Percentiles rank a stretch among this genome's conserved stretches.
These are phyloP conservation scores for Clavelina lepadiformis DNA, from an alignment of 23 tunicate genomes.

Conservation along the genomic window DNA sequence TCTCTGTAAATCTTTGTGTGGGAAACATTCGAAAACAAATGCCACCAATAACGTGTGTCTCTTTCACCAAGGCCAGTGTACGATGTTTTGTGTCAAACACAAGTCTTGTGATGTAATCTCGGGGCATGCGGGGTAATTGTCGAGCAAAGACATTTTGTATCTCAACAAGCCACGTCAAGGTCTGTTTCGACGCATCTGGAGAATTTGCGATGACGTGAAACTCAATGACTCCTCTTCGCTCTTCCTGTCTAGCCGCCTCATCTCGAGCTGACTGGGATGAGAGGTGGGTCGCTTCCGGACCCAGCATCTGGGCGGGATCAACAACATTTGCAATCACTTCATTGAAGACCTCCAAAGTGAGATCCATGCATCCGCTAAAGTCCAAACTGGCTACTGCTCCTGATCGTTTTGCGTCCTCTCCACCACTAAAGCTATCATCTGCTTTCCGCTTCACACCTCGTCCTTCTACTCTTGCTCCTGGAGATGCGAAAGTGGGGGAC, in stretches of 20 bases:
- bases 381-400: constrained; percentile 19
- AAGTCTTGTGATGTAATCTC: constrained; percentile 82
- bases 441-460: constrained; percentile 46
- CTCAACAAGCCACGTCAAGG: constrained; percentile 76
- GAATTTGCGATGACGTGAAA: constrained; percentile 89
- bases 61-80: constrained; percentile 74
- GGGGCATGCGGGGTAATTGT: constrained; percentile 88
- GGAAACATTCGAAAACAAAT: constrained; percentile 95
- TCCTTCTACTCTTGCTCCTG: background rate
- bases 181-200: constrained; percentile 55
- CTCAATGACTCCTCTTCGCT: constrained; percentile 85
- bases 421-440: constrained; percentile 3
- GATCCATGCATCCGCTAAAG: constrained; percentile 13
- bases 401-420: constrained; percentile 24
- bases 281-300: constrained; percentile 69
- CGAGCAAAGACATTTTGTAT: constrained; percentile 90
- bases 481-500: constrained; percentile 9
- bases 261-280: constrained; percentile 92
- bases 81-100: constrained; percentile 94
- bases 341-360: constrained; percentile 72
- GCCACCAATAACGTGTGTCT: constrained; percentile 84
- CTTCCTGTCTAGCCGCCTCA: constrained; percentile 91
- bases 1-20: constrained; percentile 82
- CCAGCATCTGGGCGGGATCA: constrained; percentile 88
- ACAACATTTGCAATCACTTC: constrained; percentile 74